A percentile compares a stretch with the other conserved stretches of the same genome.
These are phyloP conservation scores for Ceriagrion tenellum DNA, from an alignment of 2,888 invertebrate genomes.

Conservation along the genomic window DNA sequence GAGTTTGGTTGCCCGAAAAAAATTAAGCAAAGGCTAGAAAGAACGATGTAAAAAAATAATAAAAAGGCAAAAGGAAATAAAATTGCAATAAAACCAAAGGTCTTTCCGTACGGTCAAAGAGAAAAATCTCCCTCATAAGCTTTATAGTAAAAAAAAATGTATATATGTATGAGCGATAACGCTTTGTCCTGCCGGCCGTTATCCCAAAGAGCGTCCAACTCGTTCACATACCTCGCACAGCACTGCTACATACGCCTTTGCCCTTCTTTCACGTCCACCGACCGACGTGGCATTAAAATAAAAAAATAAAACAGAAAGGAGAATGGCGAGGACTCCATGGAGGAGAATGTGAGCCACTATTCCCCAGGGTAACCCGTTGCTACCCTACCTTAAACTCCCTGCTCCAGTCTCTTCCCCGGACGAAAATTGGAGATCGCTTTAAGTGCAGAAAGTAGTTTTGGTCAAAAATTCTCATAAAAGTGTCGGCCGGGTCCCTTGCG, in stretches of 20 bases:
- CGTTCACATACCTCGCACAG: neutral
- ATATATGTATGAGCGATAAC: neutral
- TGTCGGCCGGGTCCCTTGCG: neutral
- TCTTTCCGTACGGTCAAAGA: neutral
- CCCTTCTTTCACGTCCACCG: neutral
- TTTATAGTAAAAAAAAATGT: neutral
- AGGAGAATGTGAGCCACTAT: neutral
- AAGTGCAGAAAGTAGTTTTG: constrained; percentile 28
- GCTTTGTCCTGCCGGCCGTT: neutral
- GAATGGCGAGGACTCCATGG: neutral
- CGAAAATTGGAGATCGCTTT: neutral
- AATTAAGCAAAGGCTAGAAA: neutral
- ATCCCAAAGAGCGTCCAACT: neutral
- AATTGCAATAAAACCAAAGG: neutral
- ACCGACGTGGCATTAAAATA: neutral
- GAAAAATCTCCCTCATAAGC: neutral
- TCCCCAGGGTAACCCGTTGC: neutral
- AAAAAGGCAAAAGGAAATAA: neutral
- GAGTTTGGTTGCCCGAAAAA: neutral
- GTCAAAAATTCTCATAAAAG: constrained; percentile 14
- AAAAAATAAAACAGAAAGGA: neutral
- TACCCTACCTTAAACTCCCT: neutral
- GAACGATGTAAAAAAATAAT: neutral
- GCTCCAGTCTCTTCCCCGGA: neutral
- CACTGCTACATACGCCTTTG: neutral